Conservation (phyloP, 2,797 vertebrate species). For the Myripristis murdjan region DNA sequence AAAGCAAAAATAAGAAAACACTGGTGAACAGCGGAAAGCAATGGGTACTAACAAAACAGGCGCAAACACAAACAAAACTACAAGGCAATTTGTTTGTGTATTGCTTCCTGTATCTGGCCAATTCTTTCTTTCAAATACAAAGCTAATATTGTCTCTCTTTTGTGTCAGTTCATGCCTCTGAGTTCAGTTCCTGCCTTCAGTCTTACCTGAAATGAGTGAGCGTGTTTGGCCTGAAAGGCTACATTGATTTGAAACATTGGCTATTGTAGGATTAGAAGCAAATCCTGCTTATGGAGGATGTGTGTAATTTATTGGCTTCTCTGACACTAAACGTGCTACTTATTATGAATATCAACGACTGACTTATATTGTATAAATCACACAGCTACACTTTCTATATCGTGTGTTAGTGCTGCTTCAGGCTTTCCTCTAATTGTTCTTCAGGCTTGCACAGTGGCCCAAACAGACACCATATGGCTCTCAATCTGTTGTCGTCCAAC, state of each 20-base stretch:
- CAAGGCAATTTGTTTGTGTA: no score
- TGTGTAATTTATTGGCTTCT: neutral
- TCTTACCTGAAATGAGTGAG: neutral
- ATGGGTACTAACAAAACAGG: no score
- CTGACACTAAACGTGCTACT: neutral
- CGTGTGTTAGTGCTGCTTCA: neutral
- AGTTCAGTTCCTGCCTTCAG: neutral
- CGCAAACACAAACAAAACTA: no score
- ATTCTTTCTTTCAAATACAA: no score
- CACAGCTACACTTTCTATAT: conserved; percentile 5
- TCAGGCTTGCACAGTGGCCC: conserved; percentile 17
- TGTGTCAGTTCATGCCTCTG: neutral
- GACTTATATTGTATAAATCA: neutral
- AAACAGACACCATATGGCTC: conserved; percentile 37
- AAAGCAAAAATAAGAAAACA: no score
- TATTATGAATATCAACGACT: conserved; percentile 15
- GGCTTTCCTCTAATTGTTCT: conserved; percentile 31
- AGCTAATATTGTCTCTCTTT: neutral
- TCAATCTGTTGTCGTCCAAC: conserved; percentile 30
- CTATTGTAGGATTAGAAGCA: conserved; percentile 2
- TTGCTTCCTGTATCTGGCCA: no score
- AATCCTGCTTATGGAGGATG: no score
- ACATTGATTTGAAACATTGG: neutral
- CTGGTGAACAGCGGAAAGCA: no score
- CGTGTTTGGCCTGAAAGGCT: no score